Base-by-base conservation (phyloP, 2,113 vertebrate species). In the Thymallus thymallus region DNA sequence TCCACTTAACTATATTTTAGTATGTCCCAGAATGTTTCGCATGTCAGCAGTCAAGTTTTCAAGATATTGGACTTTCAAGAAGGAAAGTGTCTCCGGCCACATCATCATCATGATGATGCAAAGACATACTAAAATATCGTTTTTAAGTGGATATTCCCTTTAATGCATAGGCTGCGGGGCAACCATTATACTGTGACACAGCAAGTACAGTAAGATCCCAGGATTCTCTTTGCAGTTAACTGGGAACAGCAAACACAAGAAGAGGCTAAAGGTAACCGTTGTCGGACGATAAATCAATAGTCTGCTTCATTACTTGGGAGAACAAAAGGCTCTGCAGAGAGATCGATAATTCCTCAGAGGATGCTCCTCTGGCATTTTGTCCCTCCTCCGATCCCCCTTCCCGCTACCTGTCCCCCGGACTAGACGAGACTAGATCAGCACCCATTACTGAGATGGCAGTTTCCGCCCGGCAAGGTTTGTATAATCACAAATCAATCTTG, bases 261-360 rank as follows among this genome's bases (percentile, higher is more conserved):
- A 75, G 74, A 81, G 41, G 73, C 83, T 73, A 89, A 90, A 88
- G 86, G 90, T 90, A 90, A 87, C 89, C 80, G 86, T 87, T 73
- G 68, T 62, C 83, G 85, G 80, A 85, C 89, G 72, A 92, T 93
- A 91, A 92, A 92, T 94, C 92, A 90, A 92, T 93, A 83, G 12
- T 13, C 71, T 86, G 85, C 87, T 92, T 92, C 93, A 93, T 93
- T 92, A 92, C 90, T 89, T 88, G 82, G 76, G 85, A 87, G 89
- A 92, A 92, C 86, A 92, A 91, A 93, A 88, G 88, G 84, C 88
- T 89, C 84, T 82, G 85, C 89, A 86, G 76, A 5, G 68, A 85
- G 86, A 91, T 93, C 90, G 85, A 92, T 92, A 24, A 58, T 74
- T 56, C 73, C 60, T 48, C 85, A 20, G 83, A 83, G 75, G 69